Evolutionary conservation across 2,888 invertebrate genomes (phyloP), one percentile per base, ranked within the genome.

Genomic region (Graphium colonna): DNA sequence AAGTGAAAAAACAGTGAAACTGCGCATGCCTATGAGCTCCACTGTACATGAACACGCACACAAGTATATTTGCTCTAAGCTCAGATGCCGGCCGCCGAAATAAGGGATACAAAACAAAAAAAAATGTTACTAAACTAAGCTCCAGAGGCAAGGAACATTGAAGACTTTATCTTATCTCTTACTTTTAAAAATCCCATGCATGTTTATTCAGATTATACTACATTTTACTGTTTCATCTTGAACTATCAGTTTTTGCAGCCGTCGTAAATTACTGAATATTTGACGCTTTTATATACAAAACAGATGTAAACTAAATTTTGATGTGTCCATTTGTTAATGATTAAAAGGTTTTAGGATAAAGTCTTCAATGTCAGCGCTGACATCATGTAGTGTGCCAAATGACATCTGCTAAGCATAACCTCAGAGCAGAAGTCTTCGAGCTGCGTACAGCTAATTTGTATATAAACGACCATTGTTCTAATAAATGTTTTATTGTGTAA

Each of bases 11-110:
- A n/a, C n/a, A n/a, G n/a, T n/a, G n/a, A n/a, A n/a, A n/a, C n/a
- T n/a, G n/a, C n/a, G n/a, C n/a, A n/a, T n/a, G n/a, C n/a, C n/a
- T n/a, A n/a, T n/a, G n/a, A 53, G 49, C 48, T 53, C 44, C 87
- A 86, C 85, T 87, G 86, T 85, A 84, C 39, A 86, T 78, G 75
- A 58, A n/a, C 53, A 62, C 67, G 79, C 80, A 80, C 78, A 59
- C 33, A 62, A 58, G 68, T 80, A 75, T 82, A 83, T 78, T 79
- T 82, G 79, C 77, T 75, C 59, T 60, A 57, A 59, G 68, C 68
- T 28, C 41, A 16, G 51, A 42, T 53, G 60, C 60, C 39, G 44
- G n/a, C 47, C 40, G 39, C 43, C 9, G 64, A 64, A 63, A 71
- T 71, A 72, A 75, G 79, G 82, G 83, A 80, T 80, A 80, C 77